phyloP scores from a whole-genome alignment of 1,140 invertebrate genomes.

The Yoshiicerus persimilis region DNA sequence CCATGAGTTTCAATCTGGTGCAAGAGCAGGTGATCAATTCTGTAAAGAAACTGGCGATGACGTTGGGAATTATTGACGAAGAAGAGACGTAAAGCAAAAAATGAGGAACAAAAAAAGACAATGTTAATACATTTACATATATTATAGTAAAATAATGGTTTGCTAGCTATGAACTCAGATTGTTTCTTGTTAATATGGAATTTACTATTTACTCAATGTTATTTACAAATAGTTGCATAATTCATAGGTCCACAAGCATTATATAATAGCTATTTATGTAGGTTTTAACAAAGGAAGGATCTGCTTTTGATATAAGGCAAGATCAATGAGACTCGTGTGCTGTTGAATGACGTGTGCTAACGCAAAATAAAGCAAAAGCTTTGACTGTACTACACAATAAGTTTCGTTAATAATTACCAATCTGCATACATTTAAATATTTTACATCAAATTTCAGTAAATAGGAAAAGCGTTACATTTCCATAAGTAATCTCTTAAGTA shows the following conservation, averaged over 20 bases:
- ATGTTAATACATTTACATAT: background rate
- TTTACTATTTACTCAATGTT: too few relatives aligned
- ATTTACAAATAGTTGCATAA: too few relatives aligned
- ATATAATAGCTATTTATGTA: too few relatives aligned
- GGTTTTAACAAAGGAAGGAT: background rate
- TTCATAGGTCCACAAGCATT: too few relatives aligned
- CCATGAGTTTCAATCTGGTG: slow-evolving; percentile 98
- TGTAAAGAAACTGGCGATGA: slow-evolving; percentile 77
- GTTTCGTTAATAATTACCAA: too few relatives aligned
- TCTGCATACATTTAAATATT: too few relatives aligned
- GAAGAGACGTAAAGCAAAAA: slow-evolving; percentile 57
- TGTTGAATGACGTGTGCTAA: background rate
- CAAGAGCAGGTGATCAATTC: slow-evolving; percentile 87
- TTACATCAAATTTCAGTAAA: too few relatives aligned
- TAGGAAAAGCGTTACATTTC: too few relatives aligned
- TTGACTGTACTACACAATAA: too few relatives aligned
- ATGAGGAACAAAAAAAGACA: background rate
- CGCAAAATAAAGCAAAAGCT: background rate
- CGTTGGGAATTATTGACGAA: slow-evolving; percentile 79
- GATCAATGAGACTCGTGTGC: background rate
- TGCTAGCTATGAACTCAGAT: too few relatives aligned
- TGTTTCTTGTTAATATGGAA: too few relatives aligned
- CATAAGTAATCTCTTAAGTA: too few relatives aligned
- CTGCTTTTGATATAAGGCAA: background rate
- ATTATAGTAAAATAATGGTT: background rate